A percentile compares a stretch with the other conserved stretches of the same genome.
Evolutionary conservation across 2,113 vertebrate genomes (phyloP).

Genomic region (Lepidothrix coronata): DNA sequence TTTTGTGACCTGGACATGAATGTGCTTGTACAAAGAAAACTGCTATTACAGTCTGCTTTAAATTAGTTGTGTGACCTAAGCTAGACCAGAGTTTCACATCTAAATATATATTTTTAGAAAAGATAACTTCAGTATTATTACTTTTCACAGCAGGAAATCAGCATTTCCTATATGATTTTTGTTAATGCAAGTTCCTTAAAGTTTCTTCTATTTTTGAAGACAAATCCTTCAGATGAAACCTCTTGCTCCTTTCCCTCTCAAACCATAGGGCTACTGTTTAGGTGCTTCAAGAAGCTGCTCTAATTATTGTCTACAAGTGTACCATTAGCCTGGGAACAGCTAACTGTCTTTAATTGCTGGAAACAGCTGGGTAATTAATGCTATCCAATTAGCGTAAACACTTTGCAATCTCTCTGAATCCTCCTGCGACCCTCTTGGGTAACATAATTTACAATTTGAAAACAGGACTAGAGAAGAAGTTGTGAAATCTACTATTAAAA

Average conservation of each 20-base stretch:
- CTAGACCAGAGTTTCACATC: not conserved
- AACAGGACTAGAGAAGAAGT: not conserved
- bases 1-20: not conserved
- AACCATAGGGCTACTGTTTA: not conserved
- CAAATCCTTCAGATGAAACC: not conserved
- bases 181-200: not conserved
- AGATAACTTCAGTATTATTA: rapidly evolving
- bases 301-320: slow-evolving; percentile 13
- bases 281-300: not conserved
- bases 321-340: not conserved
- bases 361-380: slow-evolving; percentile 39
- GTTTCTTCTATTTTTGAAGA: not conserved
- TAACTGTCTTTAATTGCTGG: slow-evolving; percentile 6
- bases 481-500: not conserved
- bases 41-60: not conserved
- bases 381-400: not conserved
- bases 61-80: not conserved
- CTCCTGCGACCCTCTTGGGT: not conserved
- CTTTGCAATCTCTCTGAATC: not conserved
- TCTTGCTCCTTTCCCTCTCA: not conserved
- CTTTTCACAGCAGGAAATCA: not conserved
- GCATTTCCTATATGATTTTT: not conserved
- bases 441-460: not conserved
- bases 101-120: not conserved
- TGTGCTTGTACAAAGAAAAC: not conserved